These are phyloP conservation scores for Mormyrus lacerda DNA, from an alignment of 2,113 vertebrate genomes.

Conservation along the genomic window DNA sequence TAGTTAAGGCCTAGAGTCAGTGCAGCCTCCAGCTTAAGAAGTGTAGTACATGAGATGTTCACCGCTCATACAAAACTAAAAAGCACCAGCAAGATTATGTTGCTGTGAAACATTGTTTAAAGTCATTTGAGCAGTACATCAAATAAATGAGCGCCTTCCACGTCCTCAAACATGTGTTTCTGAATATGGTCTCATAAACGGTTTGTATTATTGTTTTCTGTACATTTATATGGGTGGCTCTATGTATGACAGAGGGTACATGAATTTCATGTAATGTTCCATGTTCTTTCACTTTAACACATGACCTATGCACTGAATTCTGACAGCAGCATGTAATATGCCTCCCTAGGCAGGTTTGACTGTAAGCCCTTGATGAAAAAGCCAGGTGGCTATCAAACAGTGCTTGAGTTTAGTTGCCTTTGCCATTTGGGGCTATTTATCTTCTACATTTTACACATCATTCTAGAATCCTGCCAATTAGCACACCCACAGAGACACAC, in stretches of 20 bases:
- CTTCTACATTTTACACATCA: neutral
- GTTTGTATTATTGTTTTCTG: neutral
- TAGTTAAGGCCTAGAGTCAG: neutral
- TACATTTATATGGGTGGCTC: neutral
- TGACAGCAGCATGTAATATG: neutral
- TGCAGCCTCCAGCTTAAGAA: neutral
- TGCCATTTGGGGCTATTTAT: neutral
- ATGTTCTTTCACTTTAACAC: neutral
- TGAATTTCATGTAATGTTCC: neutral
- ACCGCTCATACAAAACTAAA: neutral
- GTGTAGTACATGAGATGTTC: neutral
- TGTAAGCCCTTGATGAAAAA: neutral
- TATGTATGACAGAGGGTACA: neutral
- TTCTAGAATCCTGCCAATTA: slow-evolving; percentile 7
- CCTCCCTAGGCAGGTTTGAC: neutral
- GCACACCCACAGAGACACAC: neutral
- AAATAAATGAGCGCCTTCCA: neutral
- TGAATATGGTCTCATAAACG: neutral
- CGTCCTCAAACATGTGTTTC: neutral
- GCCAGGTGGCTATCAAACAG: neutral
- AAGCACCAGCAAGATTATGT: neutral
- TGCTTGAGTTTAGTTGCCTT: neutral
- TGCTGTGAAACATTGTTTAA: neutral
- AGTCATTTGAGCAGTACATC: neutral
- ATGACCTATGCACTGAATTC: neutral